Evolutionary conservation across 2,113 vertebrate genomes (phyloP).

Genomic region (Archilochus colubris): DNA sequence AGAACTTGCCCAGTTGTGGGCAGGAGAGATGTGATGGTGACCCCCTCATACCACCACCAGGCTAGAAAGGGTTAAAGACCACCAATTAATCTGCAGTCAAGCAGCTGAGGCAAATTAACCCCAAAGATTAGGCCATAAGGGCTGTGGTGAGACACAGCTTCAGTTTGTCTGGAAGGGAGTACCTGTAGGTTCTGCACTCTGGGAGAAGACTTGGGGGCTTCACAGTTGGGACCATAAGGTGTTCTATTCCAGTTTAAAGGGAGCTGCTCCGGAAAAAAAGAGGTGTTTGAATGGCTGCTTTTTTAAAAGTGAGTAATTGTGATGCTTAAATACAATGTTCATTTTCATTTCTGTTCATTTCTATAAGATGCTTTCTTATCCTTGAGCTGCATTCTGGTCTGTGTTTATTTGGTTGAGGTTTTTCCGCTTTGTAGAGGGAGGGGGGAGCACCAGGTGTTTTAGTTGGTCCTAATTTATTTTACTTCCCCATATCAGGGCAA

Average conservation of each 20-base stretch:
- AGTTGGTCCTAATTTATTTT: background rate
- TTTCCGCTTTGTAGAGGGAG: background rate
- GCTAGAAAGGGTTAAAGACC: background rate
- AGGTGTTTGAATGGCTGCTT: background rate
- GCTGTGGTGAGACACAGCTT: accelerated
- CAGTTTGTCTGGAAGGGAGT: background rate
- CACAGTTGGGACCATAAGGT: background rate
- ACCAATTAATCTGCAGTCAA: background rate
- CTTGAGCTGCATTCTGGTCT: background rate
- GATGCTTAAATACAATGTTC: background rate
- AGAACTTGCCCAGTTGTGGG: background rate
- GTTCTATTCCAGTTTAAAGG: background rate
- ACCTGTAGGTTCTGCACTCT: accelerated
- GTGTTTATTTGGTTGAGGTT: background rate
- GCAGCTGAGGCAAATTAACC: background rate
- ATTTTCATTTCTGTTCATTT: background rate
- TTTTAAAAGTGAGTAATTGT: background rate
- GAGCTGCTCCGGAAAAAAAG: background rate
- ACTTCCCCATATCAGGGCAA: accelerated
- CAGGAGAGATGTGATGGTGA: background rate
- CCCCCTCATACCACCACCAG: too few species aligned
- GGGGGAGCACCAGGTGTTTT: background rate
- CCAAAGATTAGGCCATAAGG: background rate
- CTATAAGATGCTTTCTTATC: background rate
- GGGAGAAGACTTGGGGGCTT: background rate